Evolutionary conservation across 2,888 invertebrate species (phyloP).

Genomic region (Seira sanloemensis): DNA sequence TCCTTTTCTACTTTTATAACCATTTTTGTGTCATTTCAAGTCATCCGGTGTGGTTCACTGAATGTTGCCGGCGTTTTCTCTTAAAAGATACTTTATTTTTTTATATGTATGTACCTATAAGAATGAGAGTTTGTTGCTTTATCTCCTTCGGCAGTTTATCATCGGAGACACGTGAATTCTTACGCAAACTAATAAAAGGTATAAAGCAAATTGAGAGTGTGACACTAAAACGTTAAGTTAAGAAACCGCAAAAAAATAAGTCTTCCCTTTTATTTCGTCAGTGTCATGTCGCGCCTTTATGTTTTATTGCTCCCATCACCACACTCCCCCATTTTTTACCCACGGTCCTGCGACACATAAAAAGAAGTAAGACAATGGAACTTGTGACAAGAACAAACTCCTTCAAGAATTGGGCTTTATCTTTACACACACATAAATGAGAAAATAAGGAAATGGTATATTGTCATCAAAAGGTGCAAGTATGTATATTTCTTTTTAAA

Average conservation of each 20-base stretch:
- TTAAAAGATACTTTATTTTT: not conserved
- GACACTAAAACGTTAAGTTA: not conserved
- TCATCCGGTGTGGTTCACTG: not conserved
- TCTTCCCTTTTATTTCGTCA: too few relatives aligned
- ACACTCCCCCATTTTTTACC: not conserved
- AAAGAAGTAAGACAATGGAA: not conserved
- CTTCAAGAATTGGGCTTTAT: too few relatives aligned
- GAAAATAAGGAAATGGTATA: too few relatives aligned
- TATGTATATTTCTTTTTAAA: not conserved
- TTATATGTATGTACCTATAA: not conserved
- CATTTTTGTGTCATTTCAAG: slow-evolving; percentile 20
- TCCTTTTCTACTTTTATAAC: slow-evolving; percentile 33
- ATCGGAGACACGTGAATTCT: not conserved
- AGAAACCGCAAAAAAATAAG: slow-evolving; percentile 4
- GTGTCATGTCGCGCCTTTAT: not conserved
- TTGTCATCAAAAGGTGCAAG: too few relatives aligned
- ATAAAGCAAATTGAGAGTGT: not conserved
- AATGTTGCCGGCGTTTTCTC: too few relatives aligned
- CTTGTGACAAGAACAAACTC: not conserved
- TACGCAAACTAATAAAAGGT: not conserved
- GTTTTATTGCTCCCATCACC: not conserved
- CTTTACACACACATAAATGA: too few relatives aligned
- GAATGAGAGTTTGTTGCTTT: too few relatives aligned
- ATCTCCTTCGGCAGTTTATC: not conserved
- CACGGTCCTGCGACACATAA: not conserved